Conservation (phyloP, 2,113 vertebrate species). For the Misgurnus mizolepis region DNA sequence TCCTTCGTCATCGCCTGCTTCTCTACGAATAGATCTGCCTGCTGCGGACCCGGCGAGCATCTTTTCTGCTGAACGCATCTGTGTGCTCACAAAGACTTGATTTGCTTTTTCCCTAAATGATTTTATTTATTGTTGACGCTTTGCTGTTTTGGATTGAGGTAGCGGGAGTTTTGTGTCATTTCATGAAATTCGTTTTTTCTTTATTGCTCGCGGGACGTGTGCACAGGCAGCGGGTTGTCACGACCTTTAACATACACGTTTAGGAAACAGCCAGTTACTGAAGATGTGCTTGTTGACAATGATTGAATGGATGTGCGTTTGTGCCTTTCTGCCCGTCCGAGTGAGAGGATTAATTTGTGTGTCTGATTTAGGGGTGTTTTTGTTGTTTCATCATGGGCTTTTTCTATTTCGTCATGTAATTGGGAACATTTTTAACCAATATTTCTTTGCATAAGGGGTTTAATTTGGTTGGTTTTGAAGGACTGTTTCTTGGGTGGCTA, state of each 20-base stretch:
- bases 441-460: background rate
- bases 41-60: constrained; percentile 7
- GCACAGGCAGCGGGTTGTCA: constrained; percentile 10
- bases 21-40: constrained; percentile 36
- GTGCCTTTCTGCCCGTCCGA: constrained; percentile 22
- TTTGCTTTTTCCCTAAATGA: background rate
- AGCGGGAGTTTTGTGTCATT: constrained; percentile 6
- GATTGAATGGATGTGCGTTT: background rate
- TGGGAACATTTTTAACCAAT: background rate
- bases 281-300: constrained; percentile 14
- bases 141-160: constrained; percentile 26
- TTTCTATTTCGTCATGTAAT: background rate
- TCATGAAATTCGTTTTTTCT: background rate
- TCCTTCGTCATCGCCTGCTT: constrained; percentile 41
- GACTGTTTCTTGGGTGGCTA: background rate
- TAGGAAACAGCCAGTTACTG: constrained; percentile 19
- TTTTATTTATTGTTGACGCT: constrained; percentile 52
- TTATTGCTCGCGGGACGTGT: background rate
- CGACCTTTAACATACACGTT: background rate
- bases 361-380: background rate
- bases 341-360: background rate
- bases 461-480: background rate
- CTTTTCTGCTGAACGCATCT: background rate
- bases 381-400: background rate
- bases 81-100: background rate